These are phyloP conservation scores for Drosophila rubida DNA, from an alignment of 2,888 invertebrate species.

Conservation along the genomic window DNA sequence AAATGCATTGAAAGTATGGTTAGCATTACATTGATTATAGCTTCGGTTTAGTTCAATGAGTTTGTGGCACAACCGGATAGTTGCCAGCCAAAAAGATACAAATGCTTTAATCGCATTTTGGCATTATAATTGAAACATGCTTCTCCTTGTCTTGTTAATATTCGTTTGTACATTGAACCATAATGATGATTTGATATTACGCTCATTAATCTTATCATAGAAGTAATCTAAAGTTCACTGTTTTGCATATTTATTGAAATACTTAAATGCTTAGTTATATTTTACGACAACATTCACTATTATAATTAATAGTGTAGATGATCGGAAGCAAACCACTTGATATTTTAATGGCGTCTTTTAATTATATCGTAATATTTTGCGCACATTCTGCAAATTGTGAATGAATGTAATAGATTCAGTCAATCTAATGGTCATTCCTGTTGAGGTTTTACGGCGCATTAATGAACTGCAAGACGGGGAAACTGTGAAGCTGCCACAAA, in stretches of 20 bases:
- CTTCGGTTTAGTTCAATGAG: conserved; percentile 67
- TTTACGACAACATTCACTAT: too few relatives aligned
- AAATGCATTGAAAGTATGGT: conserved; percentile 64
- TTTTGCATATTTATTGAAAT: too few relatives aligned
- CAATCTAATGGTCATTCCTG: conserved; percentile 28
- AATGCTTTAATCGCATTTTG: conserved; percentile 29
- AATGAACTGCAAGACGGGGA: conserved; percentile 40
- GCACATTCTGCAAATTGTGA: conserved; percentile 25
- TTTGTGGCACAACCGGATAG: conserved; percentile 49
- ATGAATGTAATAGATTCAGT: conserved; percentile 34
- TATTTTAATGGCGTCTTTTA: conserved; percentile 17
- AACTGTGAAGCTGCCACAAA: conserved; percentile 35
- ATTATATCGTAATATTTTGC: conserved; percentile 18
- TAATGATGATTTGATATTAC: too few relatives aligned
- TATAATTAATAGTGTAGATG: background rate
- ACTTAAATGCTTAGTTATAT: too few relatives aligned
- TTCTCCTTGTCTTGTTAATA: background rate
- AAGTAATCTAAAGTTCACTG: too few relatives aligned
- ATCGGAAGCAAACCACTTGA: background rate
- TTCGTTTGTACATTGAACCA: too few relatives aligned
- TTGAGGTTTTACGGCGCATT: conserved; percentile 38
- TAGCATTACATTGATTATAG: conserved; percentile 67
- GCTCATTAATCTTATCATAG: too few relatives aligned
- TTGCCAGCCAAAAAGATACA: conserved; percentile 40
- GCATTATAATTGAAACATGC: background rate